Evolutionary conservation across 2,797 vertebrate genomes (phyloP).

Genomic region (Sebastes wilsoni): DNA sequence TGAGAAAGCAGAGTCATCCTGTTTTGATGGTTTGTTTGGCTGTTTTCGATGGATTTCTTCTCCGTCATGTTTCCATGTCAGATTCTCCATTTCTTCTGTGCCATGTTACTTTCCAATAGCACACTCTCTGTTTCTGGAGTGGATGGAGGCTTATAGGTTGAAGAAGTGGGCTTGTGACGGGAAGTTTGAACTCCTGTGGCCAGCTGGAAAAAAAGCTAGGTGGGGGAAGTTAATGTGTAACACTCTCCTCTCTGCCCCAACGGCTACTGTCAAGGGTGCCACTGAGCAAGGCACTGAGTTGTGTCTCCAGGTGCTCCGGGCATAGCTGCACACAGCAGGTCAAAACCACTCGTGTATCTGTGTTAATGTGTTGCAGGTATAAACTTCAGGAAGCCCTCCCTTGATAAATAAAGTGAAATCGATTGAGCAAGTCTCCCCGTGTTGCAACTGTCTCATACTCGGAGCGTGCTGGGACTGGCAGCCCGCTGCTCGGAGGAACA

Average conservation of each 20-base stretch:
- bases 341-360: background rate
- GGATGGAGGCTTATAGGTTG: conserved; percentile 22
- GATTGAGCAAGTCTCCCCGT: conserved; percentile 74
- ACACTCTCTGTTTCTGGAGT: conserved; percentile 18
- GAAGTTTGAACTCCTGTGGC: conserved; percentile 48
- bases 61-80: conserved; percentile 65
- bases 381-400: conserved; percentile 24
- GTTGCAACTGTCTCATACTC: conserved; percentile 72
- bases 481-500: conserved; percentile 33
- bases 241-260: conserved; percentile 37
- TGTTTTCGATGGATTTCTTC: conserved; percentile 47
- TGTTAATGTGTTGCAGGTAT: background rate
- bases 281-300: conserved; percentile 62
- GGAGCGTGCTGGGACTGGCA: conserved; percentile 77
- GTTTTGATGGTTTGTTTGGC: conserved; percentile 10
- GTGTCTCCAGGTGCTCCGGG: background rate
- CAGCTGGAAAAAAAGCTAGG: conserved; percentile 57
- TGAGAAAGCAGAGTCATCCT: conserved; percentile 9
- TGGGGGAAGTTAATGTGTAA: conserved; percentile 73
- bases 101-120: conserved; percentile 28
- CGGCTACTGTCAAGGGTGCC: conserved; percentile 37
- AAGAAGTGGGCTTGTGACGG: conserved; percentile 35
- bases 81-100: conserved; percentile 42
- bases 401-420: conserved; percentile 50
- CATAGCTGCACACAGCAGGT: background rate